phyloP scores from a whole-genome alignment of 2,888 invertebrate genomes.

The Drosophila peninsularis region DNA sequence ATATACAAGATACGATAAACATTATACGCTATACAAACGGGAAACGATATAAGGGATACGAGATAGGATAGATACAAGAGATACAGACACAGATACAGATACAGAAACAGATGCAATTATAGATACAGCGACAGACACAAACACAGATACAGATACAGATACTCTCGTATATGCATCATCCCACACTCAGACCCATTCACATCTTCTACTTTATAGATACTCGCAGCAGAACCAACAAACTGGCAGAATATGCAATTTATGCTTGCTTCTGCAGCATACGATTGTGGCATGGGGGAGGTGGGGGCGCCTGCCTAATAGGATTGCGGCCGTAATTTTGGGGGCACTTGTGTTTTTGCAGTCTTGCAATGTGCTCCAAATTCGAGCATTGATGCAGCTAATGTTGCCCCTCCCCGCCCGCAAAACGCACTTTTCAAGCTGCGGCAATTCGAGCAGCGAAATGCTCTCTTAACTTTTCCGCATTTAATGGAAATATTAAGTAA shows the following conservation, averaged over 20 bases:
- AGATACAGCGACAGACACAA: neutral
- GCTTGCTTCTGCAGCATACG: slow-evolving; percentile 11
- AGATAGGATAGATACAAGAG: neutral
- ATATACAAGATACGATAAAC: neutral
- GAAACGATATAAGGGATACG: no score
- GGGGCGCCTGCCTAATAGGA: slow-evolving; percentile 46
- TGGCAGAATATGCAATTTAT: slow-evolving; percentile 49
- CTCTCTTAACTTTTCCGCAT: neutral
- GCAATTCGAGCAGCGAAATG: neutral
- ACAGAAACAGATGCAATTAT: neutral
- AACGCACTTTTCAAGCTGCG: slow-evolving; percentile 1
- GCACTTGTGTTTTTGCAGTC: slow-evolving; percentile 21
- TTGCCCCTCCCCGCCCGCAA: neutral
- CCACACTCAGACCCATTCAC: slow-evolving; percentile 3
- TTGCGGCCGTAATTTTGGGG: slow-evolving; percentile 51
- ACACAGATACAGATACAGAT: neutral
- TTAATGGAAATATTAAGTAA: neutral
- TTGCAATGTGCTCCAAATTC: slow-evolving; percentile 20
- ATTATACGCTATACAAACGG: neutral
- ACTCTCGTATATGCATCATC: neutral
- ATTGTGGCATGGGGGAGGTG: neutral
- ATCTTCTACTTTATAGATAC: slow-evolving; percentile 7
- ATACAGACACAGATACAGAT: neutral
- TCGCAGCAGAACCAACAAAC: slow-evolving; percentile 4
- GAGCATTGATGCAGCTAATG: slow-evolving; percentile 2